Percentiles rank a stretch among this genome's conserved stretches.
Conservation (phyloP, 2,797 vertebrate genomes). For the Leptoclinus maculatus region DNA sequence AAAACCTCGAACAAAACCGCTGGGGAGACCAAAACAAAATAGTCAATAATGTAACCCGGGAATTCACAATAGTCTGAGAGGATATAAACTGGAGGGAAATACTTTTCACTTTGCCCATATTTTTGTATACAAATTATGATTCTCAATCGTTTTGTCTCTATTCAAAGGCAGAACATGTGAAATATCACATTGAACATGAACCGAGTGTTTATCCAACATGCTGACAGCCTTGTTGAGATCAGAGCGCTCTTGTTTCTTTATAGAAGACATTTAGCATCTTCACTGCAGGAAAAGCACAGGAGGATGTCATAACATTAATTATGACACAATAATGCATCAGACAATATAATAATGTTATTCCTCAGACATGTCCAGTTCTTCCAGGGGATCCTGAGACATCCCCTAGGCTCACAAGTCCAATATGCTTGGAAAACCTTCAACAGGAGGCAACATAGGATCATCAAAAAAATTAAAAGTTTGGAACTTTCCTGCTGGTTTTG, state of each 20-base stretch:
- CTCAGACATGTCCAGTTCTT: not conserved
- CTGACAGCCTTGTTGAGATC: not conserved
- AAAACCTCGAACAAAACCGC: slow-evolving; percentile 40
- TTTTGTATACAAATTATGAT: not conserved
- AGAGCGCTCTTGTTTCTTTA: not conserved
- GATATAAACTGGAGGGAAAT: not conserved
- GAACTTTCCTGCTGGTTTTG: not conserved
- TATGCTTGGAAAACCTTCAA: not conserved
- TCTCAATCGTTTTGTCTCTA: not conserved
- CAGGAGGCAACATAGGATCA: not conserved
- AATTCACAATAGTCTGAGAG: not conserved
- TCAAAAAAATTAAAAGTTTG: not conserved
- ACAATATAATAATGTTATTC: not conserved
- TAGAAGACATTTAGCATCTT: not conserved
- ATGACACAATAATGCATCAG: not conserved
- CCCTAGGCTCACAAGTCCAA: not conserved
- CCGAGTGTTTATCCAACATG: not conserved
- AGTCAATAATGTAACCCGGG: slow-evolving; percentile 6
- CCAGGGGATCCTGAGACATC: not conserved
- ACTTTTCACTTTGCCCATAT: not conserved
- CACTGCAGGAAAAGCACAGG: not conserved
- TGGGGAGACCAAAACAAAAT: slow-evolving; percentile 60
- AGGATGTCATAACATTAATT: not conserved
- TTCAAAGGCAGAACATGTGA: not conserved
- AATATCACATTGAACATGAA: not conserved